phyloP scores from a whole-genome alignment of 2,888 invertebrate genomes.

The Melinaea menophilus region DNA sequence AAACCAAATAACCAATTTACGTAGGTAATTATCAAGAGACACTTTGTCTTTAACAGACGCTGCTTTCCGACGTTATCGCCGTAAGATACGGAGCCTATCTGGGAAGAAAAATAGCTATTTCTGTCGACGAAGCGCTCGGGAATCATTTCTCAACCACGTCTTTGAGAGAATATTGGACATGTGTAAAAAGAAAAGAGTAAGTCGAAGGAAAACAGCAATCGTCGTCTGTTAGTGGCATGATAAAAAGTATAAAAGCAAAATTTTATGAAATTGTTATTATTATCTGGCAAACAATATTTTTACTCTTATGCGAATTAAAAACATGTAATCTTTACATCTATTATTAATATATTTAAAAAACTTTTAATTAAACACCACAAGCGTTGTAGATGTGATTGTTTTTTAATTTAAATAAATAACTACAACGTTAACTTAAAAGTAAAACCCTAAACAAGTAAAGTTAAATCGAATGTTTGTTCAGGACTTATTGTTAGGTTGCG shows the following conservation, averaged over 20 bases:
- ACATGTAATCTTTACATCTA: too few relatives aligned
- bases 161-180: constrained; percentile 46
- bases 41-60: constrained; percentile 15
- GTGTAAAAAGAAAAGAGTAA: constrained; percentile 23
- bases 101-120: constrained; percentile 59
- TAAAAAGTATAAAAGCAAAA: background rate
- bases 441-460: too few relatives aligned
- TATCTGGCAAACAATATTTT: too few relatives aligned
- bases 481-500: too few relatives aligned
- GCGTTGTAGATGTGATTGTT: too few relatives aligned
- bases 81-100: constrained; percentile 51
- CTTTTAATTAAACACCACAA: too few relatives aligned
- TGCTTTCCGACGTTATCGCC: constrained; percentile 22
- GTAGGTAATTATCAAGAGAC: constrained; percentile 12
- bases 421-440: too few relatives aligned
- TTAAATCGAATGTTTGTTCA: too few relatives aligned
- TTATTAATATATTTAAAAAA: too few relatives aligned
- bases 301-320: too few relatives aligned
- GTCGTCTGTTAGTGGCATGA: background rate
- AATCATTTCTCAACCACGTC: constrained; percentile 52
- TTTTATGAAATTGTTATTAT: background rate
- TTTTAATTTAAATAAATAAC: too few relatives aligned
- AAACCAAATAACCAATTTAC: constrained; percentile 30
- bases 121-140: constrained; percentile 50
- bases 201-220: constrained; percentile 3